Evolutionary conservation across 1,140 invertebrate genomes (phyloP).

Genomic region (Anoplolepis gracilipes): DNA sequence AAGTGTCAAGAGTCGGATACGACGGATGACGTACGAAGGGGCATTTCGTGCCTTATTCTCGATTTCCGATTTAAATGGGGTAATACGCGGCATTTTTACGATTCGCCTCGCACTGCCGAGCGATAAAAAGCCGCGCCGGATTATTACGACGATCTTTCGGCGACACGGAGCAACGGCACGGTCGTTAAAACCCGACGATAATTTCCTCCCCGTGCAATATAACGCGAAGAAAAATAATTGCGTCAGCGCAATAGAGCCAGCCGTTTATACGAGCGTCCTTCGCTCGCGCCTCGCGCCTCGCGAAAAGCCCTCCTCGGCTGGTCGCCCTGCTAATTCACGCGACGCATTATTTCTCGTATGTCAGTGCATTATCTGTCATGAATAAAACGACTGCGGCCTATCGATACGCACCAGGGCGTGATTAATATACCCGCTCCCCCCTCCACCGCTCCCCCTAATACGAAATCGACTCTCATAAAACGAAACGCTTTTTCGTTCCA

Average conservation of each 20-base stretch:
- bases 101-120: background rate
- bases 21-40: background rate
- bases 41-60: background rate
- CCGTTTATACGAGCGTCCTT: slow-evolving; percentile 40
- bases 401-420: background rate
- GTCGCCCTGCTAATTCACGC: too few relatives aligned
- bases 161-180: slow-evolving; percentile 20
- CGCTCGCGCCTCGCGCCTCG: background rate
- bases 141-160: slow-evolving; percentile 14
- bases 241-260: background rate
- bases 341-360: background rate
- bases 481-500: background rate
- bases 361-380: background rate
- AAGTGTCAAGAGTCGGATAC: background rate
- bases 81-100: slow-evolving; percentile 29
- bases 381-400: slow-evolving; percentile 5
- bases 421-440: too few relatives aligned
- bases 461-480: background rate
- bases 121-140: slow-evolving; percentile 33
- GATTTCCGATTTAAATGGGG: slow-evolving; percentile 26
- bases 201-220: slow-evolving; percentile 48
- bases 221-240: slow-evolving; percentile 41
- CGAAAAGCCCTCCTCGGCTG: background rate
- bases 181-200: slow-evolving; percentile 51
- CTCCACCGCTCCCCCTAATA: background rate